Conservation (phyloP, 2,113 vertebrate genomes). For the Salvelinus sp. region DNA sequence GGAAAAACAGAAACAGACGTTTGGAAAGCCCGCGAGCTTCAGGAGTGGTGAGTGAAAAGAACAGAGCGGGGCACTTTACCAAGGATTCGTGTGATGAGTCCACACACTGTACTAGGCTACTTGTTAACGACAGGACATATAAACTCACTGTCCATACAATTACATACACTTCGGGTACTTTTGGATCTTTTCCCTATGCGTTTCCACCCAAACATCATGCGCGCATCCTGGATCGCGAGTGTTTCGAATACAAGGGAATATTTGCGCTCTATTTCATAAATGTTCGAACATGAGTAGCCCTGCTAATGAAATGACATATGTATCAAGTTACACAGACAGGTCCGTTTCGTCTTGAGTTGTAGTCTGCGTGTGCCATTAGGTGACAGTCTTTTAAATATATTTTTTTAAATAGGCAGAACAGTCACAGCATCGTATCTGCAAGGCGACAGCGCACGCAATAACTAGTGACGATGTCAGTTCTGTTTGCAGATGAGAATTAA, state of each 20-base stretch:
- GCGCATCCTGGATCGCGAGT: too few relatives aligned
- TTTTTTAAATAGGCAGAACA: neutral
- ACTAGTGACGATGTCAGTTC: conserved; percentile 35
- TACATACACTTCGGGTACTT: too few relatives aligned
- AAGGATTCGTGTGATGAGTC: too few relatives aligned
- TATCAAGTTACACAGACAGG: neutral
- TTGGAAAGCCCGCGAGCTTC: conserved; percentile 44
- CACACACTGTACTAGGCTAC: too few relatives aligned
- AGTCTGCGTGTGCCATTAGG: neutral
- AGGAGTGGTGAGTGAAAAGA: conserved; percentile 60
- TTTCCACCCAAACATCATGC: too few relatives aligned
- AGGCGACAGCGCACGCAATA: neutral
- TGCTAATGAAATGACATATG: neutral
- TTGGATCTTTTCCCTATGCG: too few relatives aligned
- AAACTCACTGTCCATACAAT: too few relatives aligned
- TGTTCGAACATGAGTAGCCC: too few relatives aligned
- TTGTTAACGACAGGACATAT: too few relatives aligned
- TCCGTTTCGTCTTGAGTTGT: neutral
- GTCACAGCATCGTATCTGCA: neutral
- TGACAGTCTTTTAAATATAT: neutral
- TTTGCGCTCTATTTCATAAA: neutral
- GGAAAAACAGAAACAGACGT: conserved; percentile 52
- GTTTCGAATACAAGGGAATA: neutral
- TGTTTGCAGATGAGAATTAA: conserved; percentile 48
- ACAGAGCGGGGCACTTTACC: neutral